Evolutionary conservation across 2,888 invertebrate genomes (phyloP), one percentile per base, ranked within the genome.

Genomic region (Rhodophaea formosa): DNA sequence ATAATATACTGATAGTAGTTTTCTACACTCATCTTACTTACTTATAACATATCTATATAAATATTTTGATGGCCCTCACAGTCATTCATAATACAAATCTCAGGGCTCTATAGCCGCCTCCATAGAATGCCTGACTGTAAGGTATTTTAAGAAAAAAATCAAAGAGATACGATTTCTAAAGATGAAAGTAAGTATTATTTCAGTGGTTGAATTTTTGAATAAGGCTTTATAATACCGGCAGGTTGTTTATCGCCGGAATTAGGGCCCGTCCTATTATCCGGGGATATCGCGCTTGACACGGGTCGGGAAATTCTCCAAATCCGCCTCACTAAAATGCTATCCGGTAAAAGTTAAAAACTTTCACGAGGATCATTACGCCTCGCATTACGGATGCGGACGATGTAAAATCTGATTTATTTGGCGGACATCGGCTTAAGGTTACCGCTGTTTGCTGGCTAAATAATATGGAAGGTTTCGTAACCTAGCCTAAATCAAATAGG

Each of bases 351-450:
- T 72, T 67, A 70, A 70, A 74, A 67, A 71, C 64, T 69, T 61
- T 62, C 62, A 60, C 63, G 67, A 65, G 63, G 63, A 67, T 67
- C 66, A 69, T 71, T 68, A 67, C 68, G 66, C 62, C 64, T 60
- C 62, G 62, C 67, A 70, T 67, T 69, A 66, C 67, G 68, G 69
- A 74, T 74, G 69, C 66, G 72, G 67, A 62, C 62, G 64, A 61
- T 70, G 67, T 68, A 65, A 70, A 74, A 73, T 73, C 64, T 71
- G 71, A 77, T 75, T 75, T 76, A 74, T 73, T 68, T 68, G 63
- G 46, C 47, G 47, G 47, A 12, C 56, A 23, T 23, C 17, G 16
- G 62, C 72, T 72, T 68, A 67, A 72, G 69, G 70, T 66, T 69
- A 65, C 61, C 66, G 65, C 63, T 66, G 64, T 69, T 70, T 66